These are phyloP conservation scores for Phrixothrix hirtus DNA, from an alignment of 2,888 invertebrate genomes.

Conservation along the genomic window DNA sequence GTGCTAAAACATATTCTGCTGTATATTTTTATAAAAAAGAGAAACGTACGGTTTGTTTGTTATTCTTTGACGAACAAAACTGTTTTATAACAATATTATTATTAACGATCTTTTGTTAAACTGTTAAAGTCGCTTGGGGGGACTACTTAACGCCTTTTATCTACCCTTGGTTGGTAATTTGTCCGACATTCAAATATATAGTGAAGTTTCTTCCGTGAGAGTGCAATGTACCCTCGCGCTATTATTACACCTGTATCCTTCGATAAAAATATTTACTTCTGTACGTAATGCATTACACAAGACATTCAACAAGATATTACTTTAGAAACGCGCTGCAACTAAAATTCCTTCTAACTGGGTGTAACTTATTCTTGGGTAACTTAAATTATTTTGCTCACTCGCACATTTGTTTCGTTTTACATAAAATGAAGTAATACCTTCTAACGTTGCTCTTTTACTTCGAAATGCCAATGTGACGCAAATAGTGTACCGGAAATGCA, in stretches of 20 bases:
- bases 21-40: too few species aligned
- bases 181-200: conserved; percentile 30
- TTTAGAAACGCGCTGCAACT: conserved; percentile 25
- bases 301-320: conserved; percentile 18
- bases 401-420: conserved; percentile 15
- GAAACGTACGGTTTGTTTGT: too few species aligned
- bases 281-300: conserved; percentile 58
- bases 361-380: conserved; percentile 26
- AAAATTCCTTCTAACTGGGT: conserved; percentile 25
- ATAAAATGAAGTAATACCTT: conserved; percentile 12
- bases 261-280: conserved; percentile 59
- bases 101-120: conserved; percentile 21
- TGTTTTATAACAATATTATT: conserved; percentile 21
- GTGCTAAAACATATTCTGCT: too few species aligned
- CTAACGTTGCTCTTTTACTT: background rate
- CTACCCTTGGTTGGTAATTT: conserved; percentile 13
- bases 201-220: conserved; percentile 33
- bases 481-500: conserved; percentile 1
- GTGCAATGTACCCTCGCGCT: conserved; percentile 51
- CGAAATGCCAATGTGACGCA: background rate
- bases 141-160: background rate
- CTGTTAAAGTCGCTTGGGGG: conserved; percentile 3
- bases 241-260: conserved; percentile 59
- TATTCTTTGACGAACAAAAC: background rate
- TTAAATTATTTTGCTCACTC: conserved; percentile 15